A percentile compares a stretch with the other conserved stretches of the same genome.
phyloP scores from a whole-genome alignment of 2,113 vertebrate species.

The Enhydra lutris region DNA sequence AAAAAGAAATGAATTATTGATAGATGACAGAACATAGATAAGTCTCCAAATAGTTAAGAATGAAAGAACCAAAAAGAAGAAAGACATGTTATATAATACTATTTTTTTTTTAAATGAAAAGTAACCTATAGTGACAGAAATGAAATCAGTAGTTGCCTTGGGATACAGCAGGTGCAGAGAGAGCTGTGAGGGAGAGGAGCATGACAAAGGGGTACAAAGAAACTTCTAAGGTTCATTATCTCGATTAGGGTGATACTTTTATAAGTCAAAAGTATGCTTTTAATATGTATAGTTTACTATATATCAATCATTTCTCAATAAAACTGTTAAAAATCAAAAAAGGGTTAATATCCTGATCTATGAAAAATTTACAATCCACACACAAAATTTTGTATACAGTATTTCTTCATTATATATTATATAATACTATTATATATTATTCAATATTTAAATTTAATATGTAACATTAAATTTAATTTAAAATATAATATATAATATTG shows the following conservation, averaged over 20 bases:
- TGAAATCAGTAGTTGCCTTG: not conserved
- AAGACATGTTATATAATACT: not conserved
- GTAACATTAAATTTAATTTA: not conserved
- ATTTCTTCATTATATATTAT: not conserved
- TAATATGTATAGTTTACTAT: not conserved
- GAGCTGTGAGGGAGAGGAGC: not conserved
- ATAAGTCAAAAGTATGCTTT: not conserved
- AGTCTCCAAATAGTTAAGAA: constrained; percentile 20
- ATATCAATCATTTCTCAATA: not conserved
- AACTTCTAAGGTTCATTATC: not conserved
- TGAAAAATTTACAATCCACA: not conserved
- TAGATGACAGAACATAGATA: not conserved
- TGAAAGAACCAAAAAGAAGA: not conserved
- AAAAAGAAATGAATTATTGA: not conserved
- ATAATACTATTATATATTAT: not conserved
- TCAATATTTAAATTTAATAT: not conserved
- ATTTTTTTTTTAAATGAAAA: not conserved
- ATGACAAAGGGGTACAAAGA: not conserved
- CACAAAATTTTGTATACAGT: not conserved
- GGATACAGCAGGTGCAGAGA: not conserved
- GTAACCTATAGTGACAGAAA: not conserved
- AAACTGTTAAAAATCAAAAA: not conserved
- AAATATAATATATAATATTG: not conserved
- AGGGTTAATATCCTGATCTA: not conserved
- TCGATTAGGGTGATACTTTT: not conserved